Conservation (phyloP, 2,797 vertebrate species). For the Margarornis squamiger region DNA sequence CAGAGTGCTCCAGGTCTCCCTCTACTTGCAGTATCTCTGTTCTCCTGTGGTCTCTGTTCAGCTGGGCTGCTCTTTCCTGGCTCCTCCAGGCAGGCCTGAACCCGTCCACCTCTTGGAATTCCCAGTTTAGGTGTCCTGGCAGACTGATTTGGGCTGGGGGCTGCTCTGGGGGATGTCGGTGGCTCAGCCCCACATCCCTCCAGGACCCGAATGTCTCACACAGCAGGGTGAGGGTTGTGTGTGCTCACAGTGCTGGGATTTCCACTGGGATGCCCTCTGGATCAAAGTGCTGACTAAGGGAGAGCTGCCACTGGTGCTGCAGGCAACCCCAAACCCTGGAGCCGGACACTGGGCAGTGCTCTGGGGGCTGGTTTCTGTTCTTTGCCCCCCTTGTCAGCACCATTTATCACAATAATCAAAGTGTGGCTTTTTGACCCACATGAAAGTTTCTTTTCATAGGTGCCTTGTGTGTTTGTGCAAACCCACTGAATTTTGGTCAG, state of each 20-base stretch:
- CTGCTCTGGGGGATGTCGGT: fast-evolving
- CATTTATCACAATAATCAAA: not conserved
- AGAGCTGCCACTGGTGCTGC: not conserved
- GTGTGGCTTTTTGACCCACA: conserved; percentile 40
- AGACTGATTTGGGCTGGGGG: not conserved
- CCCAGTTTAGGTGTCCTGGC: not conserved
- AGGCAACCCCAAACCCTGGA: not conserved
- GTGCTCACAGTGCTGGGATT: not conserved
- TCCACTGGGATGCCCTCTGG: not conserved
- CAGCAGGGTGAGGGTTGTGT: not conserved
- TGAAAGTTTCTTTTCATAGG: not conserved
- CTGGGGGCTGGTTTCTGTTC: not conserved
- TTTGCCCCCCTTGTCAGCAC: not conserved
- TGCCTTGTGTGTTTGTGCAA: not conserved
- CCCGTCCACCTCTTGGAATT: fast-evolving
- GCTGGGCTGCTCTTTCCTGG: fast-evolving
- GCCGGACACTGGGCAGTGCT: not conserved
- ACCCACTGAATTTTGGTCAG: conserved; percentile 15
- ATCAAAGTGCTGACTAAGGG: not conserved
- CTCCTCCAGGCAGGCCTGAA: not conserved
- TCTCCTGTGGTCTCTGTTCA: not conserved
- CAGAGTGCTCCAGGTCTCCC: not conserved
- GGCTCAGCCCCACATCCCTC: not conserved
- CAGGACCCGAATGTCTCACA: fast-evolving
- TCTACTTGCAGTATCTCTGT: not conserved